Evolutionary conservation across 2,888 invertebrate species (phyloP).

Genomic region (Diarsia dahlii): DNA sequence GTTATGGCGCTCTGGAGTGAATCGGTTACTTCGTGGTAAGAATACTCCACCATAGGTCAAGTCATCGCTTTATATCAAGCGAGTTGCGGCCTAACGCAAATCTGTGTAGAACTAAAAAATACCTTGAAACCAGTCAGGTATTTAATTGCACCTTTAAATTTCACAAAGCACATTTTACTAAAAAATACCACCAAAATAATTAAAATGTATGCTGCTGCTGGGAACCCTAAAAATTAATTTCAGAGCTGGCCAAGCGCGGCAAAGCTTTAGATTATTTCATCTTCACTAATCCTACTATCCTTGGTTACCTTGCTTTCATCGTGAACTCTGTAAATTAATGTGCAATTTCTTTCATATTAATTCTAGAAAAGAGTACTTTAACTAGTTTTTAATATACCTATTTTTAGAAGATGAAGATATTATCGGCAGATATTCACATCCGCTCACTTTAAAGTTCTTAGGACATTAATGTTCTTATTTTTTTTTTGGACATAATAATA

Average conservation of each 20-base stretch:
- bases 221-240: conserved; percentile 47
- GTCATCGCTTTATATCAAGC: neutral
- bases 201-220: conserved; percentile 18
- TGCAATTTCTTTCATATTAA: conserved; percentile 53
- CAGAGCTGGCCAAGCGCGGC: conserved; percentile 16
- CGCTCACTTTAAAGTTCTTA: no score
- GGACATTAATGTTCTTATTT: no score
- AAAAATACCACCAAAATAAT: conserved; percentile 14
- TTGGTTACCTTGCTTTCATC: conserved; percentile 73
- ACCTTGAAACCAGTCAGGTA: neutral
- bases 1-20: no score
- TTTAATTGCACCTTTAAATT: neutral
- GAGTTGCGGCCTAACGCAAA: neutral
- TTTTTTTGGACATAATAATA: no score
- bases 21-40: neutral
- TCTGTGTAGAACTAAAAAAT: neutral
- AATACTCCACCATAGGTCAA: neutral
- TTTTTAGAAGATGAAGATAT: neutral
- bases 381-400: neutral
- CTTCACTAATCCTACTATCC: conserved; percentile 75
- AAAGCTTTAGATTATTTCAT: conserved; percentile 71
- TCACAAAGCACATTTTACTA: neutral
- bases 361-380: conserved; percentile 12
- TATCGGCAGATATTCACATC: neutral
- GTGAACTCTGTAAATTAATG: conserved; percentile 64